A percentile compares a stretch with the other conserved stretches of the same genome.
These are phyloP conservation scores for Leucophora obtusa DNA, from an alignment of 2,888 invertebrate genomes.

Conservation along the genomic window DNA sequence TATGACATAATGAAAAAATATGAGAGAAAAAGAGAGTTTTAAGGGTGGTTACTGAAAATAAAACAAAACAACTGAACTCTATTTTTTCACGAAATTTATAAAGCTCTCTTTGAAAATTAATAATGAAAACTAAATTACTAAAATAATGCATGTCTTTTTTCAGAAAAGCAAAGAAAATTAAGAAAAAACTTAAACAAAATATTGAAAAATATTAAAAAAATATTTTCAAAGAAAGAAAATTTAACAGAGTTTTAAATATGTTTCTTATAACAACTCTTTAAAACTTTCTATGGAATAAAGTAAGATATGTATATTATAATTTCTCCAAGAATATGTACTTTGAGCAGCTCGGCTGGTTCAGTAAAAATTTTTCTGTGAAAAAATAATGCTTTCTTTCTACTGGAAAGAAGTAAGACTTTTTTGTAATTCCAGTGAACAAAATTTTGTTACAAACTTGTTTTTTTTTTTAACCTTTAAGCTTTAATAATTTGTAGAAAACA, in stretches of 20 bases:
- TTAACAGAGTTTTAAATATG: not conserved
- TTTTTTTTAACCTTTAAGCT: too few relatives aligned
- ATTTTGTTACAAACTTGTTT: too few relatives aligned
- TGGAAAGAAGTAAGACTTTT: too few relatives aligned
- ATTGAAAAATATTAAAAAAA: not conserved
- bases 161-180: conserved; percentile 2
- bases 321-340: too few relatives aligned
- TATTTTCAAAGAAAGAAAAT: not conserved
- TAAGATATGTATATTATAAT: too few relatives aligned
- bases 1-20: conserved; percentile 28
- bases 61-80: conserved; percentile 64
- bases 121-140: conserved; percentile 34
- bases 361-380: too few relatives aligned
- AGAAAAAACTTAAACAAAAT: conserved; percentile 13
- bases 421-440: too few relatives aligned
- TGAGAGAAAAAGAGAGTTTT: conserved; percentile 24
- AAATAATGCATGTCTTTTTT: conserved; percentile 39
- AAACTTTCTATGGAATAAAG: too few relatives aligned
- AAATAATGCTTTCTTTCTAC: too few relatives aligned
- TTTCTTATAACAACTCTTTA: too few relatives aligned
- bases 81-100: conserved; percentile 62
- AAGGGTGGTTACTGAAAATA: not conserved
- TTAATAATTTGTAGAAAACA: too few relatives aligned
- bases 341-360: too few relatives aligned
- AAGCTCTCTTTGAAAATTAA: conserved; percentile 50